Evolutionary conservation across 2,888 invertebrate species (phyloP), one percentile per base, ranked within the genome.

Genomic region (Tethea ocularis): DNA sequence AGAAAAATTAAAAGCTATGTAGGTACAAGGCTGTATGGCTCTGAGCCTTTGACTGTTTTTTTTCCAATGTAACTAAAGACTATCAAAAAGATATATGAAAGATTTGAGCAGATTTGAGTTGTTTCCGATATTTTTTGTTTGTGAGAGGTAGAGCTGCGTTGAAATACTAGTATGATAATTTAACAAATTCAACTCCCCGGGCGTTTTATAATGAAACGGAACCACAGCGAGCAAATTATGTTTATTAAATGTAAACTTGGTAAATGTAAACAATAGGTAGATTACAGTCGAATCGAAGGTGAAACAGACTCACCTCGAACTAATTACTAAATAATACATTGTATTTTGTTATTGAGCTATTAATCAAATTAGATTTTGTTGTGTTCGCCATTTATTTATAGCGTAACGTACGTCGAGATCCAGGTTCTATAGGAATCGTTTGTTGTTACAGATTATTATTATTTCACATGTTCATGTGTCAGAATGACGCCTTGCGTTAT

Each of bases 401-500:
- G 41, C 0, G 0, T 17, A 17, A 8, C 11, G 6, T 20, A 20
- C 20, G 8, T 20, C 10, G 46, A 10, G 46, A 46, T n/a, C 10
- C 46, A 46, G 20, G 46, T 46, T 17, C 10, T 46, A 46, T 46
- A 46, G 8, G 20, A 46, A 20, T 46, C 8, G 41, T 46, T 46
- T 20, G 8, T 46, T n/a, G 20, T 46, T 3, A n/a, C 10, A 46
- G 46, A 46, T 46, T 20, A 46, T 46, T 20, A 46, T 46, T 46
- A n/a, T 46, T 46, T 46, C 46, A 46, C 71, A 72, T 59, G 66
- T 66, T 71, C 76, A 75, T 74, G 67, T 74, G 65, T 61, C 62
- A 59, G 59, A 75, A 74, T 75, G 82, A 84, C 86, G 83, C 83
- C 80, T 83, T 69, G 70, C 82, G 84, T 87, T 86, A 84, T 86